Evolutionary conservation across 2,797 vertebrate species (phyloP), one percentile per base, ranked within the genome.

Genomic region (Brachyrhaphis roseni): DNA sequence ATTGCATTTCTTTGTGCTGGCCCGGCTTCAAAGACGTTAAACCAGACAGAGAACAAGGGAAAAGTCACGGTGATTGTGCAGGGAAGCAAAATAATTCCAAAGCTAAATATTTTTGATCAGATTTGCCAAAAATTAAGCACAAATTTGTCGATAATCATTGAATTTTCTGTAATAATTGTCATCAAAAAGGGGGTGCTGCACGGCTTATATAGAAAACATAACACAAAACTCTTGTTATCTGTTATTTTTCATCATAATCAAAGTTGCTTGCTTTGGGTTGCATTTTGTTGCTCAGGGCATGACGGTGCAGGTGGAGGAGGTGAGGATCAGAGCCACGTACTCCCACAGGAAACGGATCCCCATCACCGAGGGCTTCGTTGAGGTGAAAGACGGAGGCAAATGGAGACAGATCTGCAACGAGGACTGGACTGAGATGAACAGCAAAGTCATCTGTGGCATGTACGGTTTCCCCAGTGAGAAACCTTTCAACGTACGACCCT

Each of bases 361-460:
- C 0, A 94, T 98, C 85, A 98, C 96, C 0, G 98, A 99, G 92
- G 98, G 98, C 57, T 98, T 97, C 0, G 93, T 99, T 90, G 98
- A 99, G 91, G 96, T 99, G 81, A 99, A 98, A 81, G 97, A 97
- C 0, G 95, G 93, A 51, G 97, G 97, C 13, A 79, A 90, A 80
- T 99, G 98, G 98, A 97, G 96, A 84, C 98, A 98, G 95, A 96
- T 99, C 93, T 99, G 98, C 0, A 95, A 96, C 78, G 93, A 90
- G 80, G 94, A 95, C 57, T 99, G 98, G 98, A 98, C 93, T 0
- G 77, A 87, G 78, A 95, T 95, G 87, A 98, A 98, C 81, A 97
- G 93, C 90, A 95, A 96, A 0, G 98, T 99, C 2, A 91, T 99
- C 89, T 99, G 98, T 1, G 98, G 98, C 92, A 99, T 99, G 98